These are phyloP conservation scores for Drosophila auraria DNA, from an alignment of 1,140 invertebrate genomes.

Conservation along the genomic window DNA sequence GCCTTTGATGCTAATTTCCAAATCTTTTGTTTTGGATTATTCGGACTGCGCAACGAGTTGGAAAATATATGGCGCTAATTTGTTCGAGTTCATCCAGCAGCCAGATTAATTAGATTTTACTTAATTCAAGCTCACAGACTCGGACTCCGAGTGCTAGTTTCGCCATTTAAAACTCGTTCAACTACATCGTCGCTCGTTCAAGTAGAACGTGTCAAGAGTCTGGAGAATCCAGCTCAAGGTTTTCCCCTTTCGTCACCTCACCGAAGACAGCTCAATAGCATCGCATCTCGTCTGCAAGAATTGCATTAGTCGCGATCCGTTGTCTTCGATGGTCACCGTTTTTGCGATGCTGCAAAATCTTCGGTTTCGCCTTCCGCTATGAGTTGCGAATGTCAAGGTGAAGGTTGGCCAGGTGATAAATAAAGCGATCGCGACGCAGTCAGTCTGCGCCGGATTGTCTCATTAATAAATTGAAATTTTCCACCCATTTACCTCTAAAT, in stretches of 20 bases:
- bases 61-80: conserved; percentile 31
- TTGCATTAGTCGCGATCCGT: conserved; percentile 24
- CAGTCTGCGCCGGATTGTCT: conserved; percentile 34
- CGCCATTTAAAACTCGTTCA: conserved; percentile 51
- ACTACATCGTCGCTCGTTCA: conserved; percentile 51
- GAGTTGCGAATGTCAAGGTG: conserved; percentile 74
- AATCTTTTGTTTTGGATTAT: conserved; percentile 33
- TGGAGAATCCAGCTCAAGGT: conserved; percentile 66
- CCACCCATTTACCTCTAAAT: conserved; percentile 27
- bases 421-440: conserved; percentile 15
- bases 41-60: conserved; percentile 25
- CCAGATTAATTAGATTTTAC: conserved; percentile 3
- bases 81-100: conserved; percentile 6
- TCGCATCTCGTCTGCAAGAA: conserved; percentile 20
- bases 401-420: conserved; percentile 60
- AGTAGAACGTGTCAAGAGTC: conserved; percentile 59
- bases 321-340: conserved; percentile 12
- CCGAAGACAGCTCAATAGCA: conserved; percentile 10
- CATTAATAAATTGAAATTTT: conserved; percentile 35
- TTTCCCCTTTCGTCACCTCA: conserved; percentile 15
- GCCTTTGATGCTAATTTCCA: conserved; percentile 28
- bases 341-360: conserved; percentile 27
- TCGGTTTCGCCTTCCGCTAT: conserved; percentile 22
- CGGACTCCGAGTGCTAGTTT: background rate
- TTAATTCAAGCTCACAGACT: background rate